Conservation (phyloP, 2,113 vertebrate species). For the Panurus biarmicus region DNA sequence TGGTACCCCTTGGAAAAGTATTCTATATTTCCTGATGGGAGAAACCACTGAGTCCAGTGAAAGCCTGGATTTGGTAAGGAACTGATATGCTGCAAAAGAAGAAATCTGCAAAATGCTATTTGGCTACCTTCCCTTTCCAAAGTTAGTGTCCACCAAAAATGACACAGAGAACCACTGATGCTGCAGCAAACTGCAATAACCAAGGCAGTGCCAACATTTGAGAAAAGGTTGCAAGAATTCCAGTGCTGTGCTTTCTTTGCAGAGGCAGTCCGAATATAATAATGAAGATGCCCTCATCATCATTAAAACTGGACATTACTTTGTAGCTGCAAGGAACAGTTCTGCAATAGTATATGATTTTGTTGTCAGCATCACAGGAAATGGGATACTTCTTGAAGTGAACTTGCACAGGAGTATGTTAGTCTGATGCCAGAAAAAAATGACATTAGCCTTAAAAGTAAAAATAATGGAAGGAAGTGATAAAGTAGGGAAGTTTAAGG, state of each 20-base stretch:
- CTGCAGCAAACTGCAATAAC: constrained; percentile 1
- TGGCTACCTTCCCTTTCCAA: not conserved
- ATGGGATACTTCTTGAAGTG: not conserved
- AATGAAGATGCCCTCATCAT: constrained; percentile 32
- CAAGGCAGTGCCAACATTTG: not conserved
- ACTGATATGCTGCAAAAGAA: not conserved
- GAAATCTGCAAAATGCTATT: not conserved
- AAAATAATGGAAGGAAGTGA: not conserved
- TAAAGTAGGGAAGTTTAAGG: not conserved
- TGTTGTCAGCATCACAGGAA: not conserved
- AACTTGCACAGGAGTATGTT: not conserved
- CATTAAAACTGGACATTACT: constrained; percentile 22
- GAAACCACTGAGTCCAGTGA: not conserved
- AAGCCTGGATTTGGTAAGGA: not conserved
- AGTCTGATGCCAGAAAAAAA: not conserved
- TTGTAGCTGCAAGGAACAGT: not conserved
- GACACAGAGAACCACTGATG: not conserved
- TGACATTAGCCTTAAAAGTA: not conserved
- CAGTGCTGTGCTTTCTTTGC: constrained; percentile 12
- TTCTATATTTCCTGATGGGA: not conserved
- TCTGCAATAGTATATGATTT: not conserved
- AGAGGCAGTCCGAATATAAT: not conserved
- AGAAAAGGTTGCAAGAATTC: not conserved
- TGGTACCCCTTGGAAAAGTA: not conserved
- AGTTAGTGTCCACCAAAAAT: not conserved